Conservation (phyloP, 2,888 invertebrate species). For the Sinopyrophorus schimmeli region DNA sequence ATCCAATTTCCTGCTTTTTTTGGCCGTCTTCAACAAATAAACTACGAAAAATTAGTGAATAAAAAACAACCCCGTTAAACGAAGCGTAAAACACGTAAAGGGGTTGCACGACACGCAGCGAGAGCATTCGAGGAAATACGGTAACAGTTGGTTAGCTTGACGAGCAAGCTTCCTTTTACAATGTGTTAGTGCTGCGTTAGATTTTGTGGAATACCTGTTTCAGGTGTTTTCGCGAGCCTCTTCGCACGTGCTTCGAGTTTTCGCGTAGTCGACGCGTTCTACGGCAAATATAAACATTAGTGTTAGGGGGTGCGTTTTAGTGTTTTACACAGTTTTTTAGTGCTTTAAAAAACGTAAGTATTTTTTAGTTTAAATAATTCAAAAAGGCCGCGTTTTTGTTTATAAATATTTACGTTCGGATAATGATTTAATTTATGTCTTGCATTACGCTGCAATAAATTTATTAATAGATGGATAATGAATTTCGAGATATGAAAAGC, state of each 20-base stretch:
- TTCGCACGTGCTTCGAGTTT: constrained; percentile 24
- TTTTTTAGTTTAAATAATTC: no score
- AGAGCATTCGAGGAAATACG: constrained; percentile 31
- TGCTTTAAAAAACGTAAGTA: no score
- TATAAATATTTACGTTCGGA: no score
- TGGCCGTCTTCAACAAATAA: constrained; percentile 6
- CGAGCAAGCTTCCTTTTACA: constrained; percentile 21
- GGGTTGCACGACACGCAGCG: constrained; percentile 27
- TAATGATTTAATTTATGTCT: no score
- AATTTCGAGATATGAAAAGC: no score
- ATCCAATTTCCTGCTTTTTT: constrained; percentile 17
- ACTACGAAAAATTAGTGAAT: constrained; percentile 7
- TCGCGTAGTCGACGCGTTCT: no score
- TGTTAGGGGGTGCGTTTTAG: no score
- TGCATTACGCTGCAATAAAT: no score
- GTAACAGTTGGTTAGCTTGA: constrained; percentile 32
- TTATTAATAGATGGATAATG: no score
- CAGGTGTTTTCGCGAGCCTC: constrained; percentile 16
- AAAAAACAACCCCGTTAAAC: constrained; percentile 9
- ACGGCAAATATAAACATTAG: no score
- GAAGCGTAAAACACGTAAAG: constrained; percentile 16
- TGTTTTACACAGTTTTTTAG: no score
- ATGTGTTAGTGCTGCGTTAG: constrained; percentile 29
- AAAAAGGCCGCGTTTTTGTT: no score
- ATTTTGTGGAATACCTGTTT: constrained; percentile 25